phyloP scores from a whole-genome alignment of 2,113 vertebrate genomes.

The Oreamnos americanus region DNA sequence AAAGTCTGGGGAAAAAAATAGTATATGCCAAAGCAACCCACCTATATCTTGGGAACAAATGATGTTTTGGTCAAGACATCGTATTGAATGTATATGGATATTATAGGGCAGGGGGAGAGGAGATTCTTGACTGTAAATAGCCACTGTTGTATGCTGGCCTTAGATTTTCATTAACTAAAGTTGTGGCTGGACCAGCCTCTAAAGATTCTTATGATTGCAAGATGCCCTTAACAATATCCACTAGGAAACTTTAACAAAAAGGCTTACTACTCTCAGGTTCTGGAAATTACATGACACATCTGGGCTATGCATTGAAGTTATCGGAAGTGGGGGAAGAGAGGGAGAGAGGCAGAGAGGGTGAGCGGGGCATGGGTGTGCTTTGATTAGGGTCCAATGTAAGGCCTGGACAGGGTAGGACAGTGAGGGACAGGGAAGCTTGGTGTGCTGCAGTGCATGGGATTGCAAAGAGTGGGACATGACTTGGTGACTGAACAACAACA shows the following conservation, averaged over 20 bases:
- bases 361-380: not conserved
- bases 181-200: not conserved
- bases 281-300: not conserved
- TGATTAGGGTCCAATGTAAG: not conserved
- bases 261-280: not conserved
- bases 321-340: not conserved
- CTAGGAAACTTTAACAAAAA: not conserved
- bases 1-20: not conserved
- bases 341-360: not conserved
- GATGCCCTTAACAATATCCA: not conserved
- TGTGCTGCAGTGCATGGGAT: not conserved
- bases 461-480: not conserved
- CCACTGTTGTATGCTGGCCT: not conserved
- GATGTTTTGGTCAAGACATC: not conserved
- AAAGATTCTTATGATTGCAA: not conserved
- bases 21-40: not conserved
- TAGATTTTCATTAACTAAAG: not conserved
- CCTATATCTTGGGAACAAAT: not conserved
- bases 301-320: not conserved
- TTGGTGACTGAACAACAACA: not conserved
- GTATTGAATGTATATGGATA: not conserved
- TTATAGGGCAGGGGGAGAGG: fast-evolving
- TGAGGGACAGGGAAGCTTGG: not conserved
- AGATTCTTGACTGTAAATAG: not conserved
- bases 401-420: not conserved